Evolutionary conservation across 2,888 invertebrate genomes (phyloP).

Genomic region (Erpobdella octoculata): DNA sequence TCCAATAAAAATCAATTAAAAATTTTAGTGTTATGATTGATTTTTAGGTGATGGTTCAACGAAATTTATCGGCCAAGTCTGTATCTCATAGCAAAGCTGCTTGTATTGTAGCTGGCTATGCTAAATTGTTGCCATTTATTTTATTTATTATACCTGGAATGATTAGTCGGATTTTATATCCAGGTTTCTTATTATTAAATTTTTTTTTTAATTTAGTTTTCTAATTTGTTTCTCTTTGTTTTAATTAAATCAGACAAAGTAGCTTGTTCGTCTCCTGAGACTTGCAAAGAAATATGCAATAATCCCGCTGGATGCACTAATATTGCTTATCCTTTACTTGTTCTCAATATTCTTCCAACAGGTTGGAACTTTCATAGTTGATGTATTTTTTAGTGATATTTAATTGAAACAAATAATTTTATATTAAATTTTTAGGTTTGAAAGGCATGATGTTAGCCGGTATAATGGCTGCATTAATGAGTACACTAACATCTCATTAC

Average conservation of each 20-base stretch:
- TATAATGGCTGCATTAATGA: conserved; percentile 55
- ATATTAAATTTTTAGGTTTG: conserved; percentile 36
- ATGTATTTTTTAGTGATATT: neutral
- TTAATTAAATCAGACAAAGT: conserved; percentile 47
- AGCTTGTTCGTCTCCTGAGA: conserved; percentile 54
- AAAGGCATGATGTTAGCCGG: conserved; percentile 50
- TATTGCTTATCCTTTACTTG: conserved; percentile 56
- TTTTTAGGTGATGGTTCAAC: conserved; percentile 37
- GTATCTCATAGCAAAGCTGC: conserved; percentile 38
- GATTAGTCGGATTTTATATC: conserved; percentile 37
- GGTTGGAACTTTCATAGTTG: too few species aligned
- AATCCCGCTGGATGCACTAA: conserved; percentile 55
- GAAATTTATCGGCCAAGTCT: conserved; percentile 38
- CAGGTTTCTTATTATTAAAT: conserved; percentile 30
- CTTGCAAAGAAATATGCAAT: conserved; percentile 53
- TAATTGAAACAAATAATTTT: neutral
- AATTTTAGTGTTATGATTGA: neutral
- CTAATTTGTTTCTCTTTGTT: neutral
- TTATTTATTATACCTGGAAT: conserved; percentile 39
- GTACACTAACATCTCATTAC: conserved; percentile 54
- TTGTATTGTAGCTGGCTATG: conserved; percentile 37
- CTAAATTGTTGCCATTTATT: conserved; percentile 37
- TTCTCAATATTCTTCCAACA: conserved; percentile 54
- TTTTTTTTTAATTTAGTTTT: neutral
- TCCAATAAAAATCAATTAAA: too few species aligned